A percentile compares a stretch with the other conserved stretches of the same genome.
phyloP scores from a whole-genome alignment of 2,888 invertebrate genomes.

The Chalcis sispes region DNA sequence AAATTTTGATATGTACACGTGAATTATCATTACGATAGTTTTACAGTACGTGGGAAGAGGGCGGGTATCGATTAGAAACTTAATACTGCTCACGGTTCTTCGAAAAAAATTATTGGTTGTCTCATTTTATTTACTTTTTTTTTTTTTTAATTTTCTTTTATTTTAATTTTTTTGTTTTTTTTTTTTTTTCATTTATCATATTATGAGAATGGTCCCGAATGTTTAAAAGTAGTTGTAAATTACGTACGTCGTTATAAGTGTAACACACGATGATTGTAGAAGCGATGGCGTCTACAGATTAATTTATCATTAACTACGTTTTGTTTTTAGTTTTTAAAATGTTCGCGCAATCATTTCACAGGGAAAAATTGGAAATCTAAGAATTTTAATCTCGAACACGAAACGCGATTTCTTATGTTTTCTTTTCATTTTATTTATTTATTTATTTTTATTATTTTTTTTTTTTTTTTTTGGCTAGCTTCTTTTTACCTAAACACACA shows the following conservation, averaged over 20 bases:
- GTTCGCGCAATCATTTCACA: conserved; percentile 25
- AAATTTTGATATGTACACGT: conserved; percentile 48
- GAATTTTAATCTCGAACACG: conserved; percentile 55
- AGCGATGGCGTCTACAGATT: conserved; percentile 41
- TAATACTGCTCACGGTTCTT: conserved; percentile 56
- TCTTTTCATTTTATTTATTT: conserved; percentile 3
- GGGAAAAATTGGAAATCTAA: conserved; percentile 34
- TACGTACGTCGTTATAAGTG: conserved; percentile 54
- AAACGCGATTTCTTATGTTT: conserved; percentile 34
- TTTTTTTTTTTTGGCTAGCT: neutral
- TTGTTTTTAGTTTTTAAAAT: conserved; percentile 38
- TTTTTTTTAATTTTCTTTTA: conserved; percentile 30
- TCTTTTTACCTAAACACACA: neutral
- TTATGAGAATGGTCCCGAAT: conserved; percentile 73
- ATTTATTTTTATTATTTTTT: neutral
- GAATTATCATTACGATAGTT: neutral
- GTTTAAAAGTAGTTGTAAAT: conserved; percentile 68
- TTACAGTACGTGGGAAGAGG: neutral
- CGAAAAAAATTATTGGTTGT: conserved; percentile 32
- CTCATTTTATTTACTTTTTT: conserved; percentile 33
- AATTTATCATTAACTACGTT: conserved; percentile 18
- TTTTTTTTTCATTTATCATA: conserved; percentile 54
- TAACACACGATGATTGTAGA: conserved; percentile 52
- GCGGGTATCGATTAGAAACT: conserved; percentile 39
- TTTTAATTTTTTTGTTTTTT: conserved; percentile 33